Base-by-base conservation (phyloP, 2,888 invertebrate genomes). In the Stratiomys singularior region DNA sequence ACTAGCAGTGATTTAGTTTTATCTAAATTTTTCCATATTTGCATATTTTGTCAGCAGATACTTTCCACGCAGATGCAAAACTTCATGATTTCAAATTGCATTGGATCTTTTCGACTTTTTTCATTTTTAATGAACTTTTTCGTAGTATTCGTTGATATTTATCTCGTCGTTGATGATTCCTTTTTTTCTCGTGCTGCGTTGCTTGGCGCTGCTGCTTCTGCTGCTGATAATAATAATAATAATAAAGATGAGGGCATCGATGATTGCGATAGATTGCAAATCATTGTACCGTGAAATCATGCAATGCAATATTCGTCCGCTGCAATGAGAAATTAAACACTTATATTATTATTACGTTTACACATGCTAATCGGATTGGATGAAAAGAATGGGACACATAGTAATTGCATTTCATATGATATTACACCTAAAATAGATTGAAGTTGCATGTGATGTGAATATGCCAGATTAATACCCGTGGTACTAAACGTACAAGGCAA, bases 21-120 rank as follows among this genome's bases (percentile, higher is more conserved):
- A 69, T 69, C 69, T 69, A 25, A 47, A 47, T 5, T 69, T 69
- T 23, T 44, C 47, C 69, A 69, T 69, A 25, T 21, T 9, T 37
- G 37, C 3, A 37, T 37, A 37, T 37, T 37, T 37, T 60, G 21
- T 60, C 23, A 11, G 23, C 7, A 18, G 25, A 60, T 21, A 60
- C 25, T 25, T 60, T 60, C 5, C 18, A 60, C 18, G 60, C 7
- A 18, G 7, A 23, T 60, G 23, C 15, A 23, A 60, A 60, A 18
- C 15, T 13, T 60, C 60, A 13, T 7, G 11, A 13, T 60, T 46
- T 46, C 3, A 25, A 25, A 23, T 11, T 46, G 47, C 21, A 23
- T 69, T 13, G 11, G 37, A 9, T 15, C 47, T 47, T 46, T 47
- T 69, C 69, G 47, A 47, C 25, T 69, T 69, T 69, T 69, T n/a